Base-by-base conservation (phyloP, 1,140 invertebrate genomes). In the Zophobas morio region DNA sequence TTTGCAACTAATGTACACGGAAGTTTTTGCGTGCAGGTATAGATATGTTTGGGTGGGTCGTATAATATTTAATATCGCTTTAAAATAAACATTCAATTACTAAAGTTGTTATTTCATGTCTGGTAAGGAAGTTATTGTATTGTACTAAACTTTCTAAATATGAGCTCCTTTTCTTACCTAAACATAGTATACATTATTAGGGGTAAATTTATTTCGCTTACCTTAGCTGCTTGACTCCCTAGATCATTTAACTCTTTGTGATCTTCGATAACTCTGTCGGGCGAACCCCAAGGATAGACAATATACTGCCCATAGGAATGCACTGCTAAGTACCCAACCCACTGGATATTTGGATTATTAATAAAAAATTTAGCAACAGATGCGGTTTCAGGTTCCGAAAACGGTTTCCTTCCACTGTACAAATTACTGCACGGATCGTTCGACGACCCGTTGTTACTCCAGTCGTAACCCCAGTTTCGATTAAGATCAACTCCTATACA, bases 251-350 rank as follows among this genome's bases (percentile, higher is more conserved):
- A 85, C 40, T 96, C 93, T 33, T 90, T 86, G 80, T 94, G 91
- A 86, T 96, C 94, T 63, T 90, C 86, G 0, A 93, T 91, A 46
- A 91, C 88, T n/a, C 88, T 87, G 73, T 90, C 89, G 66, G 93
- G 93, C 83, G 94, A 94, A 33, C 95, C 94, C 94, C 94, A 96
- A 1, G 95, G 95, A 75, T 95, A 92, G 5, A 97, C 88, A 83
- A 96, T 92, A 87, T 96, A 95, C 87, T 96, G 95, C 0, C 94
- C 94, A 82, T 97, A 98, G 56, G 95, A 95, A 85, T 98, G 96
- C 79, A 97, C 90, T 1, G 94, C 94, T 34, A 97, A 83, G 78
- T 96, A 98, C 3, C 92, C 91, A 80, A 92, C 91, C 85, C 90
- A 91, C 76, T 90, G 88, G 0, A 88, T 85, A 8, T 85, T 85